Evolutionary conservation across 2,113 vertebrate species (phyloP), one percentile per base, ranked within the genome.

Genomic region (Xerus inauris): DNA sequence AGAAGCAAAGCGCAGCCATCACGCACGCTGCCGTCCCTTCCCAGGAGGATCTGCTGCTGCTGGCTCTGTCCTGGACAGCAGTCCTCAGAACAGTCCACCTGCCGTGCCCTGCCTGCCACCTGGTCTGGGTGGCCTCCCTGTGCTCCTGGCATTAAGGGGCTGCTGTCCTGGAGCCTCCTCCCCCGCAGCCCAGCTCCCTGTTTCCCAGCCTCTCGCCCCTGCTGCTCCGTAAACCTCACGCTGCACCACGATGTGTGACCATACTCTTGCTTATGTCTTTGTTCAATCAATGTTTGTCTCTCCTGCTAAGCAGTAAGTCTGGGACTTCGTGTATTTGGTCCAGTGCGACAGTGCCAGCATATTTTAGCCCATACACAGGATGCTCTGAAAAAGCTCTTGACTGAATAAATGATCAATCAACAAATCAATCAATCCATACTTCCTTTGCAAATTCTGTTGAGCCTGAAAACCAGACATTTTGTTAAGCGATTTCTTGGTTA

Each of bases 11-110:
- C 72, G 3, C 5, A 0, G 0, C 0, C 0, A 24, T 8, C 12
- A 0, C 6, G 5, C 73, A 1, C 0, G 0, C 20, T 6, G 20
- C 30, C 65, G 0, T 8, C 13, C 6, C 1, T 5, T 72, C 79
- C 22, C 22, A 5, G 35, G 0, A 4, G 89, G 20, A 32, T n/a
- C 76, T 0, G 8, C 17, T 6, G 1, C 17, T 10, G 1, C 40
- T 8, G 22, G 35, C 16, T 8, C 22, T 14, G 42, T 26, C 67
- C 62, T 28, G 14, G 40, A 4, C 1, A 26, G 7, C 0, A 12
- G 0, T 14, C 80, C 22, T 38, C 6, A 22, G 24, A 30, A 11
- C 7, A 1, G 28, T 17, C 12, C 35, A 0, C 6, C 11, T 8
- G 17, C 2, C 1, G 8, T 19, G 59, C 24, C 24, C 59, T 28